phyloP scores from a whole-genome alignment of 2,797 vertebrate genomes.

The Centroberyx gerrardi region DNA sequence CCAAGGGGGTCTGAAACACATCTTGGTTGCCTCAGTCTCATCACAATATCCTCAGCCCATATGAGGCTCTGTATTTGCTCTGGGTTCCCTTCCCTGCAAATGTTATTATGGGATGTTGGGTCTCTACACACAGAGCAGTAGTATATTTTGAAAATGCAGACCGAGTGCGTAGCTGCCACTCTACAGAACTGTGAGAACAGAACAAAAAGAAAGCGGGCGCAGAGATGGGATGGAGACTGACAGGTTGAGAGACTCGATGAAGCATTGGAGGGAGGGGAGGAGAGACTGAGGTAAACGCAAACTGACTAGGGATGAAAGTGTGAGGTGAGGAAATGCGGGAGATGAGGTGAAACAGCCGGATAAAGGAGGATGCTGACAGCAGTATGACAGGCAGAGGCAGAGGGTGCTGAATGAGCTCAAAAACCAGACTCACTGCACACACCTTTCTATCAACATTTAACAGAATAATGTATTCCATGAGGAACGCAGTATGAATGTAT shows the following conservation, averaged over 20 bases:
- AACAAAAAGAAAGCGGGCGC: conserved; percentile 29
- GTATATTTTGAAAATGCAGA: conserved; percentile 48
- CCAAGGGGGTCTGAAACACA: conserved; percentile 16
- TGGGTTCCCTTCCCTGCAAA: conserved; percentile 14
- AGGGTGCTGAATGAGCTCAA: conserved; percentile 55
- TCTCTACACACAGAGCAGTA: background rate
- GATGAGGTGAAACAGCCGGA: conserved; percentile 58
- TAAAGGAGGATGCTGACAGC: conserved; percentile 60
- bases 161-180: conserved; percentile 15
- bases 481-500: conserved; percentile 17
- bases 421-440: background rate
- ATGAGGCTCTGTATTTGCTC: conserved; percentile 8
- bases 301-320: conserved; percentile 62
- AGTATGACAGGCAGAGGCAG: conserved; percentile 53
- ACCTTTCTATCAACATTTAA: conserved; percentile 25
- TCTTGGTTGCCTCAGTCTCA: conserved; percentile 3
- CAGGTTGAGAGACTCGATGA: conserved; percentile 53
- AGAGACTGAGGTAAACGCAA: conserved; percentile 66
- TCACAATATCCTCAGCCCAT: background rate
- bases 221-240: conserved; percentile 55
- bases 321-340: conserved; percentile 60
- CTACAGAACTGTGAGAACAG: conserved; percentile 17
- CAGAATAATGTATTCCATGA: conserved; percentile 25
- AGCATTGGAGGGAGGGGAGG: conserved; percentile 33
- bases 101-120: background rate